Percentiles rank a stretch among this genome's conserved stretches.
Evolutionary conservation across 2,888 invertebrate species (phyloP).

Genomic region (Strigamia maritima): DNA sequence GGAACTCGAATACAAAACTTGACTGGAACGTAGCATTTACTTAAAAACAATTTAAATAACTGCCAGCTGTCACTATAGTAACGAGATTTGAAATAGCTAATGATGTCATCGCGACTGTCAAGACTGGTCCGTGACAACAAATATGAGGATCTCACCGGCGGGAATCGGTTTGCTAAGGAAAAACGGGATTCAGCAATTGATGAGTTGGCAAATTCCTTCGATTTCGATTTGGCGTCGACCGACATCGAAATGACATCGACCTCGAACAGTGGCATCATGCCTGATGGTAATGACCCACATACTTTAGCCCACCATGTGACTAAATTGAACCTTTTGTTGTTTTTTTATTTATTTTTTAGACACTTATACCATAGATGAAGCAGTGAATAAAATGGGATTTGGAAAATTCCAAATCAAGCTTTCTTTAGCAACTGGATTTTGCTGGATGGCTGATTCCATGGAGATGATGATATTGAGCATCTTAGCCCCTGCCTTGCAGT

Average conservation of each 20-base stretch:
- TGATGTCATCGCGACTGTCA: neutral
- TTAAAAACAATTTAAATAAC: neutral
- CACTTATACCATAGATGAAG: conserved; percentile 80
- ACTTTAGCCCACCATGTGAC: too few relatives aligned
- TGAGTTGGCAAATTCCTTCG: neutral
- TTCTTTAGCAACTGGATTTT: conserved; percentile 77
- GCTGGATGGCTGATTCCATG: conserved; percentile 98
- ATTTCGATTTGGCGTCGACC: neutral
- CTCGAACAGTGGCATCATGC: conserved; percentile 62
- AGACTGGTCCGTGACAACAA: neutral
- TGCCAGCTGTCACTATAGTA: neutral
- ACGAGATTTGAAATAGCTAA: neutral
- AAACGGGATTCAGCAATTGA: neutral
- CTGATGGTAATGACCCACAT: conserved; percentile 68
- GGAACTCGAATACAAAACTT: too few relatives aligned
- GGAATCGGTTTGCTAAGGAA: neutral
- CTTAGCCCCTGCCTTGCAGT: conserved; percentile 86
- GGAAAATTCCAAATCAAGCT: conserved; percentile 86
- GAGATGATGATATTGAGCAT: conserved; percentile 96
- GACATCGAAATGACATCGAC: conserved; percentile 73
- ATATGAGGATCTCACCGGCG: neutral
- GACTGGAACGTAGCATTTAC: too few relatives aligned
- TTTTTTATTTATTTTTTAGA: conserved; percentile 56
- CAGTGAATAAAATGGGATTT: conserved; percentile 80
- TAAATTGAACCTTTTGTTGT: neutral